phyloP scores from a whole-genome alignment of 2,888 invertebrate genomes.

The Blastobasis adustella region DNA sequence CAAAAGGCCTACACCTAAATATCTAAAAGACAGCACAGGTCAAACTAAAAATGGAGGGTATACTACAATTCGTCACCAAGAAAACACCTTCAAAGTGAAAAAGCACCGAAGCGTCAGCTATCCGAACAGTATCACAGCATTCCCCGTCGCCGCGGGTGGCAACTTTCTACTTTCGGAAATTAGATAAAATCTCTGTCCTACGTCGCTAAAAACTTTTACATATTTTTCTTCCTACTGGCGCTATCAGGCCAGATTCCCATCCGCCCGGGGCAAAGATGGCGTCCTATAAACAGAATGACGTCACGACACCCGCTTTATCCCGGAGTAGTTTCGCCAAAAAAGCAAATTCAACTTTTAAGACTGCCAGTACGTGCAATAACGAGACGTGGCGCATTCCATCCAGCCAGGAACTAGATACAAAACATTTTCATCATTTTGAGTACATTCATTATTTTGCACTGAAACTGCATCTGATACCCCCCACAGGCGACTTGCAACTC shows the following conservation, averaged over 20 bases:
- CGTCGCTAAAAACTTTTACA: not conserved
- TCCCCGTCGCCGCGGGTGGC: not conserved
- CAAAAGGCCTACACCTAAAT: too few species aligned
- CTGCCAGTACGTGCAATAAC: constrained; percentile 20
- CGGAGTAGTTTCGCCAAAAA: constrained; percentile 22
- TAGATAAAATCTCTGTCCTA: too few species aligned
- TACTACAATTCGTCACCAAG: not conserved
- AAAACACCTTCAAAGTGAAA: not conserved
- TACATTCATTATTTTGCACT: constrained; percentile 26
- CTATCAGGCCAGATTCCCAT: too few species aligned
- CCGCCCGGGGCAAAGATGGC: too few species aligned
- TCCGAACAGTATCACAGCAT: not conserved
- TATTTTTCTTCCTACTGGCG: not conserved
- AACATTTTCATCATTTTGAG: constrained; percentile 35
- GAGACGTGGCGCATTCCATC: constrained; percentile 26
- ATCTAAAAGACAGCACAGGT: too few species aligned
- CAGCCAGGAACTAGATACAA: constrained; percentile 27
- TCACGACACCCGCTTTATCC: not conserved
- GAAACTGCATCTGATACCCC: not conserved
- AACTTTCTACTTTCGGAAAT: not conserved
- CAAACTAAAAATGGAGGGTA: too few species aligned
- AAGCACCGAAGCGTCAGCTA: too few species aligned
- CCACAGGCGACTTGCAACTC: constrained; percentile 6
- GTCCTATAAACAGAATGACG: too few species aligned
- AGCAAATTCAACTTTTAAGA: constrained; percentile 14